Conservation (phyloP, 2,113 vertebrate genomes). For the Xyliphius kryptos region DNA sequence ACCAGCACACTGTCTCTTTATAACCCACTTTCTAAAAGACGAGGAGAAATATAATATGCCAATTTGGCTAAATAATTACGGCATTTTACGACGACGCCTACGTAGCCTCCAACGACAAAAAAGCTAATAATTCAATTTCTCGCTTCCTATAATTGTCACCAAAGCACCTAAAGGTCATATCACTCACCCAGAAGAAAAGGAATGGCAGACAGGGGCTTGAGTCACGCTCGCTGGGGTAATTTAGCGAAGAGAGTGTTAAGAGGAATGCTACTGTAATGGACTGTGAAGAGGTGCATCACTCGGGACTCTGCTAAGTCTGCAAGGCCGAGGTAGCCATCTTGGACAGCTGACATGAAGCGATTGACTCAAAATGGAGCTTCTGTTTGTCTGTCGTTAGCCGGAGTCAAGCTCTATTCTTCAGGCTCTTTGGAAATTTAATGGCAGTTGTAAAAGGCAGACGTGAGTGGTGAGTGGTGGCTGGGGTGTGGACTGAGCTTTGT, state of each 20-base stretch:
- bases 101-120: conserved; percentile 55
- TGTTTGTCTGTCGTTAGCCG: conserved; percentile 28
- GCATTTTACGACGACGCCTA: conserved; percentile 69
- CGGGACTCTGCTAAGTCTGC: conserved; percentile 4
- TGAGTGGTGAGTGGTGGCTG: conserved; percentile 56
- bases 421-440: too few relatives aligned
- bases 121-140: conserved; percentile 76
- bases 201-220: conserved; percentile 50
- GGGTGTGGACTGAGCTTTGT: conserved; percentile 88
- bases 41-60: conserved; percentile 66
- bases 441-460: conserved; percentile 46
- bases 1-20: conserved; percentile 38
- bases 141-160: conserved; percentile 72
- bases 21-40: conserved; percentile 49
- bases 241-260: conserved; percentile 65
- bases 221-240: conserved; percentile 63
- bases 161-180: conserved; percentile 75
- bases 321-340: conserved; percentile 40
- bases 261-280: conserved; percentile 54
- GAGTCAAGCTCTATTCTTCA: conserved; percentile 14
- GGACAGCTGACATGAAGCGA: conserved; percentile 21
- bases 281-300: conserved; percentile 43
- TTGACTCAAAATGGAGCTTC: conserved; percentile 42
- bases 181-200: conserved; percentile 61
- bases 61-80: conserved; percentile 77